These are phyloP conservation scores for Neogobius melanostomus DNA, from an alignment of 2,113 vertebrate genomes.

Conservation along the genomic window DNA sequence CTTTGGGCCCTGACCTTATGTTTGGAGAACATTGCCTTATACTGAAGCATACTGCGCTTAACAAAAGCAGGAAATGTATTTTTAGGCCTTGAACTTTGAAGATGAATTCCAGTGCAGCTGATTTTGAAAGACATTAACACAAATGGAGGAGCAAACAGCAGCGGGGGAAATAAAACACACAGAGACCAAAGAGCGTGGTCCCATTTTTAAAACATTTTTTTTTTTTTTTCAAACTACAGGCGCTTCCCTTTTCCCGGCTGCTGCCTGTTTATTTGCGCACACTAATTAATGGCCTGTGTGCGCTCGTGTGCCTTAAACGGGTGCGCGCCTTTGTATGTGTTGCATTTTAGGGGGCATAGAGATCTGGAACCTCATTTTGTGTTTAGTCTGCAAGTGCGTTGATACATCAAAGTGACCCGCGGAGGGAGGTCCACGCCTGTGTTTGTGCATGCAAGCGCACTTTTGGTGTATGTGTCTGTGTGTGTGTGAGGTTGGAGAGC, in stretches of 20 bases:
- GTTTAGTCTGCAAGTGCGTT: constrained; percentile 73
- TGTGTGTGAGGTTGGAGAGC: constrained; percentile 67
- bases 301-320: constrained; percentile 29
- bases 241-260: constrained; percentile 69
- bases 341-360: constrained; percentile 60
- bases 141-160: constrained; percentile 56
- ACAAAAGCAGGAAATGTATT: constrained; percentile 75
- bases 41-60: constrained; percentile 44
- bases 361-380: constrained; percentile 70
- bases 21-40: constrained; percentile 25
- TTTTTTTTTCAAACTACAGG: constrained; percentile 53
- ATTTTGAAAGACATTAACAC: constrained; percentile 46
- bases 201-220: constrained; percentile 19
- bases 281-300: constrained; percentile 72
- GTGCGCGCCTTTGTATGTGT: constrained; percentile 55
- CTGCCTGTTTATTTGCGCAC: constrained; percentile 68
- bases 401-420: constrained; percentile 76
- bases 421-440: constrained; percentile 58
- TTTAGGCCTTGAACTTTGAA: constrained; percentile 61
- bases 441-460: constrained; percentile 39
- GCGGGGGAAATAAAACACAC: constrained; percentile 66
- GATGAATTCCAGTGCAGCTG: constrained; percentile 39
- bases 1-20: constrained; percentile 3
- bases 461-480: constrained; percentile 4
- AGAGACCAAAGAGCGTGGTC: constrained; percentile 60